phyloP scores from a whole-genome alignment of 2,113 vertebrate genomes.

The Castor canadensis region DNA sequence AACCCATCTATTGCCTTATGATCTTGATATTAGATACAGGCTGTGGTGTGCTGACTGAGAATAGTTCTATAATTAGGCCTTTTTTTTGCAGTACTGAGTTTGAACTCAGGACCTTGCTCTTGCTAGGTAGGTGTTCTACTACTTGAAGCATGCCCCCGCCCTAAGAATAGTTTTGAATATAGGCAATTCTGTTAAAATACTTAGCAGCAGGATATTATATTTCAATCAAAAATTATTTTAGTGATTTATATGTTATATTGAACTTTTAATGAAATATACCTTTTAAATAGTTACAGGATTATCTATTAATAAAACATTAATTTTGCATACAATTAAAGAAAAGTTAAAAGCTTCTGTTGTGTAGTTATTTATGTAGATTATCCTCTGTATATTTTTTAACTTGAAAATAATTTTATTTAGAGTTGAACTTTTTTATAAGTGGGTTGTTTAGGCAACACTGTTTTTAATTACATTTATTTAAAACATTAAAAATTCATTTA shows the following conservation, averaged over 20 bases:
- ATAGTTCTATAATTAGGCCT: too few relatives aligned
- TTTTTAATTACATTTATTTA: constrained; percentile 28
- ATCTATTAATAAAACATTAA: constrained; percentile 21
- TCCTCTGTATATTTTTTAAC: constrained; percentile 8
- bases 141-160: too few relatives aligned
- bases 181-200: not conserved
- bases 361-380: constrained; percentile 22
- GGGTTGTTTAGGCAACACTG: not conserved
- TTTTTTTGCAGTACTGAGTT: too few relatives aligned
- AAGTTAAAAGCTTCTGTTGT: not conserved
- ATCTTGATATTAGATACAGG: not conserved
- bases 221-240: constrained; percentile 26
- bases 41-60: not conserved
- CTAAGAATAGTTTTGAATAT: constrained; percentile 21
- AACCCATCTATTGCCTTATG: not conserved
- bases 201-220: not conserved
- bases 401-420: constrained; percentile 47
- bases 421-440: not conserved
- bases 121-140: too few relatives aligned
- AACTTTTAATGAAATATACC: not conserved
- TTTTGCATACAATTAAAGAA: constrained; percentile 33
- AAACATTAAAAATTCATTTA: too few relatives aligned
- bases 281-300: constrained; percentile 34
- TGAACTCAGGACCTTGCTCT: too few relatives aligned
- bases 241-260: not conserved